phyloP scores from a whole-genome alignment of 2,113 vertebrate species.

The Cathartes aura region DNA sequence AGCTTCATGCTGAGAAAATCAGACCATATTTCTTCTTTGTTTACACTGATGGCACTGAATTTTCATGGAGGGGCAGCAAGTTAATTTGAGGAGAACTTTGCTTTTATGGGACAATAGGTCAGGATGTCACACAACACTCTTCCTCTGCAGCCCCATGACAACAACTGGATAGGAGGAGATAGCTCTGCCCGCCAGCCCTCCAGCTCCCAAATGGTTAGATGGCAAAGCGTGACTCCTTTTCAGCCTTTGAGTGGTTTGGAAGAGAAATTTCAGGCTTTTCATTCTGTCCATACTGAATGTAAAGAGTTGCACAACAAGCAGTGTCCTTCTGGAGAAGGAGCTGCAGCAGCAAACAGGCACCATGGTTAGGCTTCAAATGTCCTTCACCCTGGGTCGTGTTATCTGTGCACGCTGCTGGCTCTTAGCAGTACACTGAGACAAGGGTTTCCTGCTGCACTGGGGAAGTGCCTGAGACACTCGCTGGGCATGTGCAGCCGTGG shows the following conservation, averaged over 20 bases:
- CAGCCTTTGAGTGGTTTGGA: not conserved
- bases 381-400: not conserved
- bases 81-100: not conserved
- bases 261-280: not conserved
- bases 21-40: conserved; percentile 1
- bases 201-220: not conserved
- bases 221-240: not conserved
- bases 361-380: not conserved
- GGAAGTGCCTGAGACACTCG: accelerated
- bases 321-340: not conserved
- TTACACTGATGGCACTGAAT: conserved; percentile 16
- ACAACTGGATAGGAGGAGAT: not conserved
- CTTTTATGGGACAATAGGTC: conserved; percentile 47
- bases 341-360: accelerated
- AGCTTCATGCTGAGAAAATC: not conserved
- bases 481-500: not conserved
- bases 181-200: not conserved
- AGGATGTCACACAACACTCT: conserved; percentile 56
- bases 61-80: not conserved
- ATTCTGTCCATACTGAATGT: not conserved
- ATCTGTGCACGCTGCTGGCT: not conserved
- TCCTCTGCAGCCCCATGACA: not conserved
- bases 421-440: not conserved
- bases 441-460: accelerated
- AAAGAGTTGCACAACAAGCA: not conserved